Conservation (phyloP, 1,140 invertebrate genomes). For the Caerostris darwini region DNA sequence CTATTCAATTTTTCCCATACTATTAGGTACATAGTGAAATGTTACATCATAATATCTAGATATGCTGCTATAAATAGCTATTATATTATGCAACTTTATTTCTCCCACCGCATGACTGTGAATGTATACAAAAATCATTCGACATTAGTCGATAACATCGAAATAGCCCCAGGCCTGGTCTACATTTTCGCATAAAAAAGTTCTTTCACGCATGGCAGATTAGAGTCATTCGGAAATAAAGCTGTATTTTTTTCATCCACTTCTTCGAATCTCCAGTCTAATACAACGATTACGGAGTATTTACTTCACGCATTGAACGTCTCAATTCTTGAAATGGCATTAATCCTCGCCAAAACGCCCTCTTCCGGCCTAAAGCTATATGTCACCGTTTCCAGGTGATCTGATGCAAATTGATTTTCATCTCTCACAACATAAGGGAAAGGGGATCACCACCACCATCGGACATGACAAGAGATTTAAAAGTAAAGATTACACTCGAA, state of each 20-base stretch:
- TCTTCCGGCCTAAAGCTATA: slow-evolving; percentile 38
- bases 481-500: neutral
- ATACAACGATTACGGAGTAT: neutral
- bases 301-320: slow-evolving; percentile 12
- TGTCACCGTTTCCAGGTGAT: neutral
- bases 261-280: neutral
- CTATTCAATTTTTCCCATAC: no score
- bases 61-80: neutral
- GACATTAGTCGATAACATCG: slow-evolving; percentile 8
- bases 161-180: slow-evolving; percentile 1
- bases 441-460: neutral
- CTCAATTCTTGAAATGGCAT: neutral
- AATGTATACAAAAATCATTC: neutral
- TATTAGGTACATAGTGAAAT: no score
- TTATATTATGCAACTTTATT: neutral
- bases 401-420: neutral
- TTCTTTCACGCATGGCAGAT: slow-evolving; percentile 32
- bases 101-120: neutral
- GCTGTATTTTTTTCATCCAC: neutral
- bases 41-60: no score
- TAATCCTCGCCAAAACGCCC: slow-evolving; percentile 6
- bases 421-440: neutral
- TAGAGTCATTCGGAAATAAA: slow-evolving; percentile 1
- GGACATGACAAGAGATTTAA: slow-evolving; percentile 4
- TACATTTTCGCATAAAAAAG: slow-evolving; percentile 41